Percentiles rank a stretch among this genome's conserved stretches.
phyloP scores from a whole-genome alignment of 2,888 invertebrate species.

The Drosophila meridionalis region DNA sequence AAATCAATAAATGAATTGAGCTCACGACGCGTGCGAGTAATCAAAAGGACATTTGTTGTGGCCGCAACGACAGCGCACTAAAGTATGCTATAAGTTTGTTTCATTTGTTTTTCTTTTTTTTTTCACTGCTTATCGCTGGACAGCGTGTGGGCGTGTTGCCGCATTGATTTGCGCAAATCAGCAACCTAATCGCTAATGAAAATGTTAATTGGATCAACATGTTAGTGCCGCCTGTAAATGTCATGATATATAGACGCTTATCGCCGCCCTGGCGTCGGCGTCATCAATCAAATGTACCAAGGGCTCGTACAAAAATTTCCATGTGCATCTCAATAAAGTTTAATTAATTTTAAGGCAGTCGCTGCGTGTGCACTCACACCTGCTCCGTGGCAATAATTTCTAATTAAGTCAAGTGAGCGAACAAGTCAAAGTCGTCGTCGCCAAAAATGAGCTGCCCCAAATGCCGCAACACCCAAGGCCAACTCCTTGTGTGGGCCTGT shows the following conservation, averaged over 20 bases:
- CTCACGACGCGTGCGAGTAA: constrained; percentile 62
- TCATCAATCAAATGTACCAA: constrained; percentile 38
- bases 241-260: constrained; percentile 16
- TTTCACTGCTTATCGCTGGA: constrained; percentile 25
- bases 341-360: constrained; percentile 40
- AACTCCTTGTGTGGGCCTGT: neutral
- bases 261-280: neutral
- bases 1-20: constrained; percentile 67
- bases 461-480: constrained; percentile 6
- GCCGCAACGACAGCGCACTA: constrained; percentile 43
- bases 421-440: constrained; percentile 33
- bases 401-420: constrained; percentile 51
- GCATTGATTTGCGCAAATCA: constrained; percentile 71
- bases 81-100: constrained; percentile 46
- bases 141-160: constrained; percentile 10
- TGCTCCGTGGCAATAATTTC: constrained; percentile 43
- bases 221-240: constrained; percentile 19
- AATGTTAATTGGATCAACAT: constrained; percentile 72
- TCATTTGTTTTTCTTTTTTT: neutral
- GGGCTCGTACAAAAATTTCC: constrained; percentile 10
- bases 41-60: constrained; percentile 73
- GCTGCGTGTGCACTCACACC: constrained; percentile 1
- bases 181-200: constrained; percentile 58
- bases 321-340: constrained; percentile 38
- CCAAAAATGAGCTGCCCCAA: constrained; percentile 19